phyloP scores from a whole-genome alignment of 2,797 vertebrate species.

The Sebastes dallii region DNA sequence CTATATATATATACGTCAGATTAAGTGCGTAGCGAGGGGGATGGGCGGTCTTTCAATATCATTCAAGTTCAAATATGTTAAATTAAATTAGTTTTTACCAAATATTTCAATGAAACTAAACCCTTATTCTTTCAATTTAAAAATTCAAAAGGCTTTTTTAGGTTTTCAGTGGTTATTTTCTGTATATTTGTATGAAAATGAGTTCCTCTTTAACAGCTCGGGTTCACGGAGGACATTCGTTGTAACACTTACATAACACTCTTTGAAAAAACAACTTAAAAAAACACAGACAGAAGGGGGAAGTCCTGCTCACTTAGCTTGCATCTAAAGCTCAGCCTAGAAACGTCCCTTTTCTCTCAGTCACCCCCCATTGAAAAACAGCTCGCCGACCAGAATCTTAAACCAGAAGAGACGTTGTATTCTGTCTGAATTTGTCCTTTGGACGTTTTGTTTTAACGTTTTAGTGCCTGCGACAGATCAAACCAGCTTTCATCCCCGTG shows the following conservation, averaged over 20 bases:
- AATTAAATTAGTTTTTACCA: not conserved
- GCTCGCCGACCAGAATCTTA: conserved; percentile 57
- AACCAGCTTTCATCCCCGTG: conserved; percentile 16
- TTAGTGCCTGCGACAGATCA: conserved; percentile 26
- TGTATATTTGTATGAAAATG: conserved; percentile 13
- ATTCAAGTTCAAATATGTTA: not conserved
- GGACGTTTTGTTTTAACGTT: conserved; percentile 2
- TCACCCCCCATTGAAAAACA: conserved; percentile 33
- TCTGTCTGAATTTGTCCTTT: conserved; percentile 20
- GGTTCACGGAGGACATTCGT: conserved; percentile 61
- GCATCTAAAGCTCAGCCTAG: conserved; percentile 54
- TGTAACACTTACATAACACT: conserved; percentile 75
- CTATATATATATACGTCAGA: not conserved
- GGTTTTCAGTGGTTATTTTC: not conserved
- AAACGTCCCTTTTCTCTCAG: conserved; percentile 58
- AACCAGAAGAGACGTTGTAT: conserved; percentile 41
- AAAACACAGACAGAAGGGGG: conserved; percentile 35
- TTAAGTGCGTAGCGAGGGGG: not conserved
- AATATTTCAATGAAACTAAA: not conserved
- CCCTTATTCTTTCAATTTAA: not conserved
- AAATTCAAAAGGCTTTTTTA: not conserved
- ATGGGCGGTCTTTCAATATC: not conserved
- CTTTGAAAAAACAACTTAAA: conserved; percentile 33
- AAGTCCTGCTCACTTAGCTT: conserved; percentile 57
- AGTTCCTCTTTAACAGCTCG: not conserved